phyloP scores from a whole-genome alignment of 2,113 vertebrate species.

The Corydoras maculifer region DNA sequence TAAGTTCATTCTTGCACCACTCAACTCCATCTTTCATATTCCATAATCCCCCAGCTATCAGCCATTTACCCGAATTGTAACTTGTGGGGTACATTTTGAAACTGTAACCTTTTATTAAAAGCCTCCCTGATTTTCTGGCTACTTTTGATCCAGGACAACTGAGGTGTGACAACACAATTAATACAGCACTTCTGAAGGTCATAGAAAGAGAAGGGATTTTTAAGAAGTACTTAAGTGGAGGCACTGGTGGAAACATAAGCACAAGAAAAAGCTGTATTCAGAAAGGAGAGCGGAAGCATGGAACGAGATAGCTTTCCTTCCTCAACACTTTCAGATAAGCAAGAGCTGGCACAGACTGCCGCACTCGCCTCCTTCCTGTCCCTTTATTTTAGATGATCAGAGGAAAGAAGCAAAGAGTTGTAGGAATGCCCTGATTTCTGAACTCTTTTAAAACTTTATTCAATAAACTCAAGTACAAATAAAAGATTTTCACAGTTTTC shows the following conservation, averaged over 20 bases:
- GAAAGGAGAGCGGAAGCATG: conserved; percentile 46
- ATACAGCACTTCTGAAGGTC: too few species aligned
- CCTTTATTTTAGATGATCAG: conserved; percentile 15
- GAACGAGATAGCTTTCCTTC: conserved; percentile 63
- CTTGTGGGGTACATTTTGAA: too few species aligned
- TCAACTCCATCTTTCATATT: conserved; percentile 1
- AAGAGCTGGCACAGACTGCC: conserved; percentile 16
- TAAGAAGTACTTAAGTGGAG: conserved; percentile 46
- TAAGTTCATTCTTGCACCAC: conserved; percentile 40
- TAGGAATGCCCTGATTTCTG: too few species aligned
- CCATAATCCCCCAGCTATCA: conserved; percentile 9
- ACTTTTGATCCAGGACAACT: too few species aligned
- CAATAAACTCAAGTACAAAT: too few species aligned
- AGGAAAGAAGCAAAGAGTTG: conserved; percentile 18
- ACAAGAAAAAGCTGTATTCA: conserved; percentile 29
- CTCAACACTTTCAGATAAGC: conserved; percentile 44
- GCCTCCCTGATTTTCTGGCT: too few species aligned
- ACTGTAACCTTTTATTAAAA: too few species aligned
- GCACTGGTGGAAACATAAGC: conserved; percentile 18
- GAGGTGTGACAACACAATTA: too few species aligned
- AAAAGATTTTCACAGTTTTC: too few species aligned
- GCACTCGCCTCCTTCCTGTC: conserved; percentile 32
- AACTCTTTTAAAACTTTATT: too few species aligned
- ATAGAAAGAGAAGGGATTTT: background rate
- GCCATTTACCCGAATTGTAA: too few species aligned